phyloP scores from a whole-genome alignment of 2,797 vertebrate genomes.

The Amblyopsis hoosieri region DNA sequence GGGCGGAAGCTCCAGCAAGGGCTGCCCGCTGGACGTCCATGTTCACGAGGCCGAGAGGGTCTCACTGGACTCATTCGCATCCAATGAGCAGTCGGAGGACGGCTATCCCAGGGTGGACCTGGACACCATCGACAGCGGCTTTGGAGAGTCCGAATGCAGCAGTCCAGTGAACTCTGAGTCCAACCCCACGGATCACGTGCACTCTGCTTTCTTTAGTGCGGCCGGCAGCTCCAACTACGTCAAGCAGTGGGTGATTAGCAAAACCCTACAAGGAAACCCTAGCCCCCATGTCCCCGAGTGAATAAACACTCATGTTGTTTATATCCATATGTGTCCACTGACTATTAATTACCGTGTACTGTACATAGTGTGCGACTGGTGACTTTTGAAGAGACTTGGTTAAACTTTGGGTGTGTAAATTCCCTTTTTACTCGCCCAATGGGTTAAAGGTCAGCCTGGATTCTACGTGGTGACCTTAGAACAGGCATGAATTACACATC shows the following conservation, averaged over 20 bases:
- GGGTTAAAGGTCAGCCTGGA: too few relatives aligned
- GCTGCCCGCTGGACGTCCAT: slow-evolving; percentile 64
- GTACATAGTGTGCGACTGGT: background rate
- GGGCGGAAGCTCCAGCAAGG: slow-evolving; percentile 60
- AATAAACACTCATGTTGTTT: slow-evolving; percentile 7
- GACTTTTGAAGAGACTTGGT: too few relatives aligned
- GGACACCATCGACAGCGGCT: slow-evolving; percentile 92
- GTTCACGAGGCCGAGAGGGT: slow-evolving; percentile 74
- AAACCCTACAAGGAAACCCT: slow-evolving; percentile 39
- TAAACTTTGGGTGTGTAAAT: too few relatives aligned
- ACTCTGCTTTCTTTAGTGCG: slow-evolving; percentile 47
- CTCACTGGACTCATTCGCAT: slow-evolving; percentile 75
- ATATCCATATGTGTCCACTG: background rate
- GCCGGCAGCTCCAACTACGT: slow-evolving; percentile 74
- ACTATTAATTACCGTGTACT: background rate
- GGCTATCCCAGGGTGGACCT: slow-evolving; percentile 86
- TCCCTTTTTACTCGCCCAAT: too few relatives aligned
- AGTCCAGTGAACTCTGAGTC: slow-evolving; percentile 69
- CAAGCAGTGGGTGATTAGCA: slow-evolving; percentile 78
- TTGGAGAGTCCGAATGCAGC: slow-evolving; percentile 85
- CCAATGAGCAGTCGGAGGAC: slow-evolving; percentile 73
- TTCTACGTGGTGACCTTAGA: too few relatives aligned
- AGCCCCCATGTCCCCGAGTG: background rate
- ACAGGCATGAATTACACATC: too few relatives aligned
- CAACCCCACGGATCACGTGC: slow-evolving; percentile 35